A percentile compares a stretch with the other conserved stretches of the same genome.
phyloP scores from a whole-genome alignment of 1,140 invertebrate genomes.

The Sycobia sp. region DNA sequence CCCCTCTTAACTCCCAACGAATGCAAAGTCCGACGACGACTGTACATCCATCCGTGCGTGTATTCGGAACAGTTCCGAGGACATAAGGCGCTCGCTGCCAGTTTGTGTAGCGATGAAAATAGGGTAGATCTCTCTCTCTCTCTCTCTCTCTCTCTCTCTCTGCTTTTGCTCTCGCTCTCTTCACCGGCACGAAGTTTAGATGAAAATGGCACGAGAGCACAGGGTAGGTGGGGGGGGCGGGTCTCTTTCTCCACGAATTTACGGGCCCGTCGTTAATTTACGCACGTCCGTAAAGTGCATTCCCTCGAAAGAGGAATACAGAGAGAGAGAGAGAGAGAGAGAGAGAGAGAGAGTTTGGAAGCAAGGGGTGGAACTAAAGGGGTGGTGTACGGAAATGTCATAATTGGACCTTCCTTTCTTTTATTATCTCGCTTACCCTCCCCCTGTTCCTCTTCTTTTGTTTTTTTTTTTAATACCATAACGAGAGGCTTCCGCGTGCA shows the following conservation, averaged over 20 bases:
- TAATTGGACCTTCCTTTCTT: slow-evolving; percentile 24
- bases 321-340: slow-evolving; percentile 2
- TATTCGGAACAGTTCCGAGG: too few relatives aligned
- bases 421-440: too few relatives aligned
- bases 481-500: neutral
- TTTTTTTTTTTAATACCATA: neutral
- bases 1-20: too few relatives aligned
- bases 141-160: too few relatives aligned
- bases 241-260: slow-evolving; percentile 12
- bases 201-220: slow-evolving; percentile 19
- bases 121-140: too few relatives aligned
- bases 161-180: too few relatives aligned
- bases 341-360: slow-evolving; percentile 7
- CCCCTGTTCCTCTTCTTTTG: too few relatives aligned
- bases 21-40: too few relatives aligned
- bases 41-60: too few relatives aligned
- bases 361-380: slow-evolving; percentile 1
- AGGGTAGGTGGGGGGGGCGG: too few relatives aligned
- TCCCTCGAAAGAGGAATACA: neutral
- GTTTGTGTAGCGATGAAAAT: too few relatives aligned
- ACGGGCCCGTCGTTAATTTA: slow-evolving; percentile 24
- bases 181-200: slow-evolving; percentile 24
- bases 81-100: too few relatives aligned
- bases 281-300: slow-evolving; percentile 20
- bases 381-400: slow-evolving; percentile 31